Percentiles rank a stretch among this genome's conserved stretches.
Conservation (phyloP, 2,888 invertebrate species). For the Hemicrepidius hirtus region DNA sequence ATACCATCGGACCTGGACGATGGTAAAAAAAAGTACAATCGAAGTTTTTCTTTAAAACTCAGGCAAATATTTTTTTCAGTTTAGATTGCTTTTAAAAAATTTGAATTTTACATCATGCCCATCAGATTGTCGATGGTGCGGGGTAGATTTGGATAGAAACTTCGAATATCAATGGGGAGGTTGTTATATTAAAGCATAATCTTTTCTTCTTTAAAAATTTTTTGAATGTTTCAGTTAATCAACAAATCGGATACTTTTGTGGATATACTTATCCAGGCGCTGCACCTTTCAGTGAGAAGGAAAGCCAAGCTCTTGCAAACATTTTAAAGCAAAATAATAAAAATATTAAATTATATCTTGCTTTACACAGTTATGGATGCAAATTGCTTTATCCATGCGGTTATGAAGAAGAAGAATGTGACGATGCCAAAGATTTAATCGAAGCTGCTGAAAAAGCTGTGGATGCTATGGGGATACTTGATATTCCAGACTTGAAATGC, state of each 20-base stretch:
- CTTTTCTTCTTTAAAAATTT: background rate
- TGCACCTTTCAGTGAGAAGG: conserved; percentile 89
- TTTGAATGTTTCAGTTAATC: background rate
- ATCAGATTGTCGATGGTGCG: background rate
- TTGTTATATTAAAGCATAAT: background rate
- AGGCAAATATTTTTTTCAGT: background rate
- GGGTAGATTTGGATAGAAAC: conserved; percentile 24
- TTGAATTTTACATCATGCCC: background rate
- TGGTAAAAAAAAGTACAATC: background rate
- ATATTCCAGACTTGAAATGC: no score
- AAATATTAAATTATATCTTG: conserved; percentile 81
- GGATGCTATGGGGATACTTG: background rate
- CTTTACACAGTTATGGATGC: conserved; percentile 91
- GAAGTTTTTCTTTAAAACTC: background rate
- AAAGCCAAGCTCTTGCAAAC: conserved; percentile 80
- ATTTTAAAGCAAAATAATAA: conserved; percentile 72
- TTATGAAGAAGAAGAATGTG: conserved; percentile 81
- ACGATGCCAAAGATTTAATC: conserved; percentile 73
- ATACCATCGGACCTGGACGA: background rate
- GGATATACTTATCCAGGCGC: conserved; percentile 88
- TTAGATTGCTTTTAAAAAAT: conserved; percentile 6
- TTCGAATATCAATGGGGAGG: conserved; percentile 12
- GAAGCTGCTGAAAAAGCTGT: background rate
- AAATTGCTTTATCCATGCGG: conserved; percentile 92
- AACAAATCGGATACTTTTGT: conserved; percentile 79